A percentile compares a stretch with the other conserved stretches of the same genome.
Conservation (phyloP, 2,888 invertebrate genomes). For the Lasioglossum morio region DNA sequence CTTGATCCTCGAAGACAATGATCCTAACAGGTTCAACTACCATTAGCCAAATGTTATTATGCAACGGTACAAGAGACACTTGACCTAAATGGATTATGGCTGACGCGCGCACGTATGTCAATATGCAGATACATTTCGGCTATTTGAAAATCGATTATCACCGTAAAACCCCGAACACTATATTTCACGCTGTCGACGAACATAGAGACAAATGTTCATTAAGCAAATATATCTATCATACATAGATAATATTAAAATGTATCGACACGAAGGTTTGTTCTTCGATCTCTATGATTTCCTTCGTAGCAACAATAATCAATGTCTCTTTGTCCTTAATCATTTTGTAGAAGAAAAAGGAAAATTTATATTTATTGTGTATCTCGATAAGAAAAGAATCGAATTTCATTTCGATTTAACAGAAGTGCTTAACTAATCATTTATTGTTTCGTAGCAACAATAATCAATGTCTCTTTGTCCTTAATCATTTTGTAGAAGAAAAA, state of each 20-base stretch:
- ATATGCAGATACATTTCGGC: conserved; percentile 28
- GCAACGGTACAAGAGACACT: conserved; percentile 35
- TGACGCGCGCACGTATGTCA: conserved; percentile 20
- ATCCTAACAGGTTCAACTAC: conserved; percentile 36
- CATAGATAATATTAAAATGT: not conserved
- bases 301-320: not conserved
- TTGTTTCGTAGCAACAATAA: not conserved
- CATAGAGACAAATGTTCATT: no score
- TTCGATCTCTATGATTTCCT: not conserved
- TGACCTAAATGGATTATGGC: conserved; percentile 46
- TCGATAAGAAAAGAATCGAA: no score
- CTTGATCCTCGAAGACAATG: conserved; percentile 39
- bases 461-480: not conserved
- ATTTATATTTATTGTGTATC: no score
- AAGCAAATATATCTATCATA: not conserved
- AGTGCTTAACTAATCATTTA: no score
- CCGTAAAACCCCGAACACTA: conserved; percentile 21
- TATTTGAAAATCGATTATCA: conserved; percentile 39
- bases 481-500: no score
- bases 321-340: no score
- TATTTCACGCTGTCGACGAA: not conserved
- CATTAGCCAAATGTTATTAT: conserved; percentile 50
- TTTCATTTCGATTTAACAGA: no score
- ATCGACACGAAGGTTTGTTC: not conserved
- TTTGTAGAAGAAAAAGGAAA: no score